These are phyloP conservation scores for Masnerella sp. DNA, from an alignment of 2,888 invertebrate species.

Conservation along the genomic window DNA sequence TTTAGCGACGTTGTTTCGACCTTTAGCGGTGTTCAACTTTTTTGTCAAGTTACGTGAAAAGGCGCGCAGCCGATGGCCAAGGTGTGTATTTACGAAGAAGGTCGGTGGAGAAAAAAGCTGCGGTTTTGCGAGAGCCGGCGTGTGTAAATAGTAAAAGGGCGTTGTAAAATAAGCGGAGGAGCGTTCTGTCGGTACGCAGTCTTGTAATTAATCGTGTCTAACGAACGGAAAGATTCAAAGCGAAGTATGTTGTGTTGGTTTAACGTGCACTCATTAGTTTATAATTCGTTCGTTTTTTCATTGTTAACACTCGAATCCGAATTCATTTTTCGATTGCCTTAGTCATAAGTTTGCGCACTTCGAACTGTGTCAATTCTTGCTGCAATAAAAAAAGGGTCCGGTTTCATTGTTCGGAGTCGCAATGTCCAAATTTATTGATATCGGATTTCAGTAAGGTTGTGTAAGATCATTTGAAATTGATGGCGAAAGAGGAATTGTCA, in stretches of 20 bases:
- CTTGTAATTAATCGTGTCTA: slow-evolving; percentile 61
- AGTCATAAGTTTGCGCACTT: slow-evolving; percentile 10
- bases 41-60: slow-evolving; percentile 17
- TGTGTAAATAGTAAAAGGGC: slow-evolving; percentile 53
- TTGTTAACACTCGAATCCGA: slow-evolving; percentile 24
- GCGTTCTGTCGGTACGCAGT: slow-evolving; percentile 62
- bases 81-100: slow-evolving; percentile 34
- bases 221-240: background rate
- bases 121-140: slow-evolving; percentile 19
- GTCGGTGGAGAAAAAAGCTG: slow-evolving; percentile 16
- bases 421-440: background rate
- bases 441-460: too few relatives aligned
- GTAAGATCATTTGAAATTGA: background rate
- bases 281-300: background rate
- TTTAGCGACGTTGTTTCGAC: slow-evolving; percentile 14
- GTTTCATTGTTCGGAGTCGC: background rate
- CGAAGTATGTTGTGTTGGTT: slow-evolving; percentile 21
- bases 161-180: slow-evolving; percentile 64
- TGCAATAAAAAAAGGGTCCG: slow-evolving; percentile 4
- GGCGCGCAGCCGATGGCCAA: slow-evolving; percentile 32
- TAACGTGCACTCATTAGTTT: slow-evolving; percentile 15
- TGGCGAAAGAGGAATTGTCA: too few relatives aligned
- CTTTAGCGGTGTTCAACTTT: slow-evolving; percentile 18
- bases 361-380: slow-evolving; percentile 8
- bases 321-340: slow-evolving; percentile 24